A percentile compares a stretch with the other conserved stretches of the same genome.
Conservation (phyloP, 2,888 invertebrate genomes). For the Drosophila limbata region DNA sequence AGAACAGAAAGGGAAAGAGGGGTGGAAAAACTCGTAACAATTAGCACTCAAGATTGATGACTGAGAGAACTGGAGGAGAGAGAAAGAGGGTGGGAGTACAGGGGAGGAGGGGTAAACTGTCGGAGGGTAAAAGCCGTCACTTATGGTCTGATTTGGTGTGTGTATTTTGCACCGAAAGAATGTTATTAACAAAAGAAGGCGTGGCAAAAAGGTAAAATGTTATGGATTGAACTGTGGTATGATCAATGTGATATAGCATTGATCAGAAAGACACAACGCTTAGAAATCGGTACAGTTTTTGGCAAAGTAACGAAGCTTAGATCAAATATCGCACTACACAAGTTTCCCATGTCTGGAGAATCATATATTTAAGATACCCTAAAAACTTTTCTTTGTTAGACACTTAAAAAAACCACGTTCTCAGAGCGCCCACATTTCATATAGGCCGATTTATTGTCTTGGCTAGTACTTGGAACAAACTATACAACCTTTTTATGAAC, state of each 20-base stretch:
- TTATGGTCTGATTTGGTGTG: conserved; percentile 38
- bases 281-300: no score
- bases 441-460: conserved; percentile 1
- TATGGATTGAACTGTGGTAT: conserved; percentile 18
- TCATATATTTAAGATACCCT: neutral
- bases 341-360: neutral
- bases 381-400: neutral
- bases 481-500: conserved; percentile 25
- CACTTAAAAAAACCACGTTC: neutral
- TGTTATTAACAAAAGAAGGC: conserved; percentile 5
- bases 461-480: conserved; percentile 18
- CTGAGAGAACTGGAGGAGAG: conserved; percentile 7
- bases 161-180: neutral
- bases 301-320: neutral
- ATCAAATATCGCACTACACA: neutral
- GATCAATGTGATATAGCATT: neutral
- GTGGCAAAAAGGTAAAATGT: conserved; percentile 20
- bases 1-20: neutral
- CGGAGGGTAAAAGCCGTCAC: conserved; percentile 17
- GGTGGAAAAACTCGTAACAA: conserved; percentile 69
- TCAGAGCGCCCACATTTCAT: neutral
- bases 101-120: conserved; percentile 5
- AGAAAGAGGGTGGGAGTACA: conserved; percentile 5
- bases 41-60: conserved; percentile 78
- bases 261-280: no score